Conservation (phyloP, 2,113 vertebrate genomes). For the Dipodomys merriami region DNA sequence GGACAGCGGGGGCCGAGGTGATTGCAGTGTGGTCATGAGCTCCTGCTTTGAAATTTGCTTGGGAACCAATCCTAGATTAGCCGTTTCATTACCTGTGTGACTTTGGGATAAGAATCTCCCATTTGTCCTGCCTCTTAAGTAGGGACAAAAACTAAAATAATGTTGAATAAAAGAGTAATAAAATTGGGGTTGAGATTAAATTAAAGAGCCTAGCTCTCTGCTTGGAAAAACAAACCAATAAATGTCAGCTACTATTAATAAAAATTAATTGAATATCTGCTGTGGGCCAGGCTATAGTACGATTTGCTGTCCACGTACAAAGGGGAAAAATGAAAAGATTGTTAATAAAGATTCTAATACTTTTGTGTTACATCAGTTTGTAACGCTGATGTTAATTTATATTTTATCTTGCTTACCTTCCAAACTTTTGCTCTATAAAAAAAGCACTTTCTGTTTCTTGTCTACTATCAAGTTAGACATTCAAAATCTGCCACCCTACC, state of each 20-base stretch:
- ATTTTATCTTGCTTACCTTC: not conserved
- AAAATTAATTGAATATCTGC: not conserved
- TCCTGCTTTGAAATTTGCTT: not conserved
- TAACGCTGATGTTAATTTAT: not conserved
- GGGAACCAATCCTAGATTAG: not conserved
- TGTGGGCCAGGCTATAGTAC: not conserved
- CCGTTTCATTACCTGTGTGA: not conserved
- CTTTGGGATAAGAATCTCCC: not conserved
- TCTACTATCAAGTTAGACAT: not conserved
- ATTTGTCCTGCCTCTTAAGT: not conserved
- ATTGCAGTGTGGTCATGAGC: not conserved
- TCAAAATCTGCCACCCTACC: not conserved
- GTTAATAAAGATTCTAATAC: not conserved
- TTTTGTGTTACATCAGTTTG: too few relatives aligned
- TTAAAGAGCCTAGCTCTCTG: slow-evolving; percentile 14
- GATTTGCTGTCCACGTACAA: not conserved
- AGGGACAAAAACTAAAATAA: not conserved
- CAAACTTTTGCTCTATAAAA: not conserved
- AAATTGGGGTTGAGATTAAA: not conserved
- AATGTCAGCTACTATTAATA: not conserved
- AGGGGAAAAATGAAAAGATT: not conserved
- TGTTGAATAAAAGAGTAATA: not conserved
- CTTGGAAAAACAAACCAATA: not conserved
- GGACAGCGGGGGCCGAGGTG: not conserved
- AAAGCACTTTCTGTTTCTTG: not conserved